Evolutionary conservation across 2,797 vertebrate species (phyloP), one percentile per base, ranked within the genome.

Genomic region (Gymnoscopelus braueri): DNA sequence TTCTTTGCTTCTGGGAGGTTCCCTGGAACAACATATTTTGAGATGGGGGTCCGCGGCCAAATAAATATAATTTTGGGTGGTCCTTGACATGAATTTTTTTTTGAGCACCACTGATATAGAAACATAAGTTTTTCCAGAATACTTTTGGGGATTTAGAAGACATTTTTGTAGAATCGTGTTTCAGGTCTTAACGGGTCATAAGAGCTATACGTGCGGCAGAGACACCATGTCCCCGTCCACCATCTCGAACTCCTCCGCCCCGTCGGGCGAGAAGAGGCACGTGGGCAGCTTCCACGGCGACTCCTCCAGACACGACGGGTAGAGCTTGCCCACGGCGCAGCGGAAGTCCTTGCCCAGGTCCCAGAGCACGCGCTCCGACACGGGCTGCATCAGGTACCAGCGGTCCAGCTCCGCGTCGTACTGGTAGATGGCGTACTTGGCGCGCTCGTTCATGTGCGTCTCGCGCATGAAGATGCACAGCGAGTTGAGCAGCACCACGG

Each of bases 271-370:
- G 87, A 99, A 99, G 65, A 98, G 95, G 83, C 97, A 98, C 0
- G 98, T 95, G 1, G 98, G 97, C 35, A 98, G 98, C 78, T 99
- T 99, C 98, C 98, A 99, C 0, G 96, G 97, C 54, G 97, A 97
- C 71, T 98, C 98, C 81, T 98, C 96, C 69, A 99, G 93, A 85
- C 98, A 99, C 63, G 98, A 99, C 0, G 98, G 98, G 87, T 99
- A 99, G 1, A 99, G 95, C 84, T 99, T 99, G 67, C 96, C 98
- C 81, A 99, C 96, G 1, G 96, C 95, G 71, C 98, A 98, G 69
- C 96, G 95, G 81, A 99, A 99, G 90, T 97, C 96, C 67, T 96
- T 97, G 7, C 98, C 97, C 54, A 99, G 79, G 75, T 98, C 97
- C 96, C 98, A 99, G n/a, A 99, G 95, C 54, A 97, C 96, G 0